Evolutionary conservation across 2,888 invertebrate genomes (phyloP).

Genomic region (Dolichomitus sp.): DNA sequence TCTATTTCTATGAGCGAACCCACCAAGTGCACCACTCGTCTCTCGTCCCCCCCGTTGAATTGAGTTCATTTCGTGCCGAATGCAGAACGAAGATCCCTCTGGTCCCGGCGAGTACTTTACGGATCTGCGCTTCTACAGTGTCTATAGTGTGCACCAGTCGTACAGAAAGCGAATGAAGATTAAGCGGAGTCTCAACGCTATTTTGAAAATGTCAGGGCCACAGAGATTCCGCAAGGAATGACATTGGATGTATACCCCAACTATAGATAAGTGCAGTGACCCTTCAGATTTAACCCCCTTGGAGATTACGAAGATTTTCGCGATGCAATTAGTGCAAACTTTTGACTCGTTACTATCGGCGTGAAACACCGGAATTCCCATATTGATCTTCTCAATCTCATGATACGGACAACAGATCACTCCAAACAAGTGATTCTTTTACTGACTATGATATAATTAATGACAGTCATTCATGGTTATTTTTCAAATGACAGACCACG

Average conservation of each 20-base stretch:
- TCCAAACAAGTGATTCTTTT: not conserved
- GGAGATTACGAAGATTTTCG: constrained; percentile 50
- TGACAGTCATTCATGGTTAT: not conserved
- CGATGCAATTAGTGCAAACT: constrained; percentile 37
- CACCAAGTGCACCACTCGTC: not conserved
- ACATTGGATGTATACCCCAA: constrained; percentile 45
- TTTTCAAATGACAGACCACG: too few relatives aligned
- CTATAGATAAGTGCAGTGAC: not conserved
- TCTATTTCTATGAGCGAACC: not conserved
- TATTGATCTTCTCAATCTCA: not conserved
- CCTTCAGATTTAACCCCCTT: constrained; percentile 12
- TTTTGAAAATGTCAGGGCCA: constrained; percentile 62
- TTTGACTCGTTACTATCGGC: not conserved
- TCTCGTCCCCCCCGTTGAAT: constrained; percentile 34
- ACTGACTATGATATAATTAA: not conserved
- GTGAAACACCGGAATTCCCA: constrained; percentile 6
- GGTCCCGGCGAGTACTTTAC: constrained; percentile 57
- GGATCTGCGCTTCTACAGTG: constrained; percentile 39
- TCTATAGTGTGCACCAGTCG: constrained; percentile 29
- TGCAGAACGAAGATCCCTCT: constrained; percentile 52
- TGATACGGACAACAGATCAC: not conserved
- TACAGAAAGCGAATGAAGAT: constrained; percentile 45
- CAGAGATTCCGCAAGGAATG: constrained; percentile 44
- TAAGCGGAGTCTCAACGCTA: constrained; percentile 53
- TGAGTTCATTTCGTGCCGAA: constrained; percentile 63